Conservation (phyloP, 1,140 invertebrate genomes). For the Telenomus remus region DNA sequence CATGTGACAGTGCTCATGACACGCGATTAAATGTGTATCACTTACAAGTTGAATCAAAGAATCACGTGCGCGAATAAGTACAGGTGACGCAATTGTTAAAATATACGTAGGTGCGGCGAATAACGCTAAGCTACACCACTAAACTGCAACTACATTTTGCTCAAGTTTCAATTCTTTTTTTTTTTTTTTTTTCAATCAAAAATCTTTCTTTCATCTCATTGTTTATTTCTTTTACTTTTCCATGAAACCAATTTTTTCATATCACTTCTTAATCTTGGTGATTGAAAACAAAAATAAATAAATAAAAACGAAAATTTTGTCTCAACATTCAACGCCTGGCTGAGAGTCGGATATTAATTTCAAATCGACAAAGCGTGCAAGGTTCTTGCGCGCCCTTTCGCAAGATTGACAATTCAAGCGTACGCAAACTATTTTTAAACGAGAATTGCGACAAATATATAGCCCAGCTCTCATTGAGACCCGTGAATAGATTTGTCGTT, state of each 20-base stretch:
- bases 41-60: conserved; percentile 28
- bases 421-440: conserved; percentile 61
- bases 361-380: conserved; percentile 39
- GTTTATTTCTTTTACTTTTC: conserved; percentile 20
- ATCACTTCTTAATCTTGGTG: not conserved
- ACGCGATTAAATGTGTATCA: conserved; percentile 17
- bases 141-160: too few species aligned
- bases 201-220: too few species aligned
- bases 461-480: conserved; percentile 58
- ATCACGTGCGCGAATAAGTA: conserved; percentile 51
- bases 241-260: conserved; percentile 5
- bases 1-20: too few species aligned
- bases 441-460: conserved; percentile 54
- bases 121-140: conserved; percentile 1
- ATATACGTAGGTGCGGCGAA: conserved; percentile 49
- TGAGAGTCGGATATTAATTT: conserved; percentile 9
- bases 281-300: too few species aligned
- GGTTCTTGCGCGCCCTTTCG: conserved; percentile 46
- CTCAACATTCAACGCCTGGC: too few species aligned
- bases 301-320: too few species aligned
- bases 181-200: too few species aligned
- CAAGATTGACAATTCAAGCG: conserved; percentile 36
- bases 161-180: too few species aligned
- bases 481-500: conserved; percentile 60
- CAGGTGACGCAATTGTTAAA: conserved; percentile 48